Evolutionary conservation across 2,797 vertebrate genomes (phyloP).

Genomic region (Acipenser ruthenus): DNA sequence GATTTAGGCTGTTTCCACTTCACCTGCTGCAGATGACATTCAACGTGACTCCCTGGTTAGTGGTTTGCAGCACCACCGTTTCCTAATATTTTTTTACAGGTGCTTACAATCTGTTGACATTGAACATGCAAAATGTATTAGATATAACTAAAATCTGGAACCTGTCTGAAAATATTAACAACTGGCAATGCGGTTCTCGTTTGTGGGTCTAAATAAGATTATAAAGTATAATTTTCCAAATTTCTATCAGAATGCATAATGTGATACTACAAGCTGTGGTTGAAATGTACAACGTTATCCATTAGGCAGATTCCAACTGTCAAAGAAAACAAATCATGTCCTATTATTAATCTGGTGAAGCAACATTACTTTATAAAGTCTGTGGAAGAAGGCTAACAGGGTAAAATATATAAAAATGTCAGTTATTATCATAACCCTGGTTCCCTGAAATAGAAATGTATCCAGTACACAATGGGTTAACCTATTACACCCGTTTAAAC

Average conservation of each 20-base stretch:
- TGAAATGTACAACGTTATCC: constrained; percentile 5
- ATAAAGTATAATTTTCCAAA: constrained; percentile 4
- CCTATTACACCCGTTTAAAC: too few relatives aligned
- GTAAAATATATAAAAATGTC: too few relatives aligned
- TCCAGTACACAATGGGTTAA: too few relatives aligned
- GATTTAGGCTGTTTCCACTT: not conserved
- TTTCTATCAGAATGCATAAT: not conserved
- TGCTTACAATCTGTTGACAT: not conserved
- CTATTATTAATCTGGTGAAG: not conserved
- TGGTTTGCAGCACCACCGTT: not conserved
- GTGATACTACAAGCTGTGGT: not conserved
- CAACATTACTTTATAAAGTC: not conserved
- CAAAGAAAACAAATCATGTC: constrained; percentile 1
- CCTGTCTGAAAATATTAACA: not conserved
- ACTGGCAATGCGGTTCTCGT: not conserved
- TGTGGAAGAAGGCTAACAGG: not conserved
- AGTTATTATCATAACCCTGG: too few relatives aligned
- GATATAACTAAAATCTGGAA: not conserved
- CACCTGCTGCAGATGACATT: not conserved
- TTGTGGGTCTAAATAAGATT: not conserved
- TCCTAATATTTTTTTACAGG: not conserved
- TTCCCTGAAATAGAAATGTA: too few relatives aligned
- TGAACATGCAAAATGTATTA: not conserved
- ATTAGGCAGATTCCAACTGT: constrained; percentile 5
- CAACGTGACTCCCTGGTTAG: not conserved